Conservation (phyloP, 2,113 vertebrate species). For the Mastomys coucha region DNA sequence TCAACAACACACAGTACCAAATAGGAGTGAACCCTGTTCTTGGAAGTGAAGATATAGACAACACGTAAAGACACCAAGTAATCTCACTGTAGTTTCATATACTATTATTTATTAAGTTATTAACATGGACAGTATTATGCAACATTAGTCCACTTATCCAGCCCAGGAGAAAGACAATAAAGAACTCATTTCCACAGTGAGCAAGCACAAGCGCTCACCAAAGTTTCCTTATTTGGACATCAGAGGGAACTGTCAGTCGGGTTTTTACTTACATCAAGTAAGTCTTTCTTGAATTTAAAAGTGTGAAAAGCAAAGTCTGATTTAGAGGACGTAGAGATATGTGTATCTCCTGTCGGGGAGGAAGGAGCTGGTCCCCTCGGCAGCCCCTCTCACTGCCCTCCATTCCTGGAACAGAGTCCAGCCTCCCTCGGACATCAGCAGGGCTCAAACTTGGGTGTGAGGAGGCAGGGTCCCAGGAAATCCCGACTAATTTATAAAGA, state of each 20-base stretch:
- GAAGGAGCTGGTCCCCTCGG: neutral
- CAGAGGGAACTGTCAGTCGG: constrained; percentile 17
- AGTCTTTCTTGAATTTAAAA: constrained; percentile 48
- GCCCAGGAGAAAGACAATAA: constrained; percentile 63
- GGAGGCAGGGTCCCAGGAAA: constrained; percentile 41
- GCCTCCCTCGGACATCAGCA: neutral
- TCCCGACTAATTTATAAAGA: constrained; percentile 60
- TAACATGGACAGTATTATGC: constrained; percentile 70
- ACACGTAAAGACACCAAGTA: constrained; percentile 52
- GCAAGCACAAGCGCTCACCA: neutral
- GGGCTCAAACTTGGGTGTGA: neutral
- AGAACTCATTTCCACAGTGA: constrained; percentile 57
- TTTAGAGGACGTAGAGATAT: neutral
- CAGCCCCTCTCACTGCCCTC: neutral
- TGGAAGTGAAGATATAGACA: constrained; percentile 12
- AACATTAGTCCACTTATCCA: constrained; percentile 67
- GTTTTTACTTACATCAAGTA: constrained; percentile 41
- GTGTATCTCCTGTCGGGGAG: neutral
- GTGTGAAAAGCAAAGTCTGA: constrained; percentile 16
- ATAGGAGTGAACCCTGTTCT: neutral
- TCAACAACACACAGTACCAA: neutral
- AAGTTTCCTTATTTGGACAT: constrained; percentile 12
- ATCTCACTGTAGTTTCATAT: constrained; percentile 64
- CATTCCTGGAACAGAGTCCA: neutral
- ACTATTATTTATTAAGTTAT: constrained; percentile 74